phyloP scores from a whole-genome alignment of 2,797 vertebrate genomes.

The Semotilus atromaculatus region DNA sequence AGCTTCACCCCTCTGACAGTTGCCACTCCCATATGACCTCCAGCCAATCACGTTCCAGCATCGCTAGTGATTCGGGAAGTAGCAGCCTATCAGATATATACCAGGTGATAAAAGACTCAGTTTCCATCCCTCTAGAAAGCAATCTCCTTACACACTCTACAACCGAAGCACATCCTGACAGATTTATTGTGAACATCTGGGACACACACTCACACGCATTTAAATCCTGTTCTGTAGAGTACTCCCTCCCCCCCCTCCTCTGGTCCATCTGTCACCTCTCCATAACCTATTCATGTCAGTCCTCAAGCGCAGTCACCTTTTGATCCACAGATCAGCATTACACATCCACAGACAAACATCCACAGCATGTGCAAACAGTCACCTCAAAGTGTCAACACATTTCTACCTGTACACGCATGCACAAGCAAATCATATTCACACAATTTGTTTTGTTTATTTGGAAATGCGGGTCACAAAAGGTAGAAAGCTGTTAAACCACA shows the following conservation, averaged over 20 bases:
- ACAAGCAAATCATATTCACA: not conserved
- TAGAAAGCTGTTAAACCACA: not conserved
- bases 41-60: slow-evolving; percentile 99
- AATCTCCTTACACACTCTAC: slow-evolving; percentile 22
- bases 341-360: not conserved
- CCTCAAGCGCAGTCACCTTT: not conserved
- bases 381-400: not conserved
- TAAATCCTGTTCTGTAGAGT: slow-evolving; percentile 37
- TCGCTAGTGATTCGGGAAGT: slow-evolving; percentile 99
- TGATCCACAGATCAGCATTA: slow-evolving; percentile 37
- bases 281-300: slow-evolving; percentile 43
- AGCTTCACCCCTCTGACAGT: slow-evolving; percentile 97
- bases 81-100: slow-evolving; percentile 99
- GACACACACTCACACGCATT: not conserved
- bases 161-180: slow-evolving; percentile 27
- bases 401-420: not conserved
- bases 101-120: slow-evolving; percentile 81
- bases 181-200: slow-evolving; percentile 49
- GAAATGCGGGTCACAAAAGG: not conserved
- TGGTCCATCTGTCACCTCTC: slow-evolving; percentile 28
- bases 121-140: not conserved
- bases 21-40: slow-evolving; percentile 97
- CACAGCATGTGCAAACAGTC: not conserved
- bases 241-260: not conserved
- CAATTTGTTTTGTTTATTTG: slow-evolving; percentile 15